phyloP scores from a whole-genome alignment of 1,140 invertebrate genomes.

The Drosophila arawakana region DNA sequence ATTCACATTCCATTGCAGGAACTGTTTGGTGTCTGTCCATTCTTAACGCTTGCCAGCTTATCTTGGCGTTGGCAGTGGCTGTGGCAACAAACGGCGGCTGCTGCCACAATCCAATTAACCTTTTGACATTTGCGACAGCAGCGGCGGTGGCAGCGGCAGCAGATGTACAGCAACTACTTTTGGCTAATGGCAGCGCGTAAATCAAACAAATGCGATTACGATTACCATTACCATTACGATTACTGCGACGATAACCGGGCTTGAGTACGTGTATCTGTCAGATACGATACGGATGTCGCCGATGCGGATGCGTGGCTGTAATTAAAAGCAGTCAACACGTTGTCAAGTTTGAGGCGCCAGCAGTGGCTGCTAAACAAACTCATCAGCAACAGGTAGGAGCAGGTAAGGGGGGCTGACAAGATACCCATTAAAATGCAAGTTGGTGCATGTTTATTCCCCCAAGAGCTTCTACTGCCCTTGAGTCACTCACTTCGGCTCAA shows the following conservation, averaged over 20 bases:
- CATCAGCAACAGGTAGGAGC: neutral
- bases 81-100: neutral
- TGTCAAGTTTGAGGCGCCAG: slow-evolving; percentile 21
- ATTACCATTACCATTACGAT: slow-evolving; percentile 1
- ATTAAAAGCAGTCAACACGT: slow-evolving; percentile 16
- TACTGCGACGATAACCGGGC: no score
- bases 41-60: slow-evolving; percentile 20
- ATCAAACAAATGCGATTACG: slow-evolving; percentile 29
- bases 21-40: slow-evolving; percentile 1
- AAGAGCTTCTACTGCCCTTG: no score
- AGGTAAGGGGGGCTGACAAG: no score
- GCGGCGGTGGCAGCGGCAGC: slow-evolving; percentile 21
- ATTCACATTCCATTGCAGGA: slow-evolving; percentile 40
- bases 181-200: slow-evolving; percentile 51
- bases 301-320: slow-evolving; percentile 14
- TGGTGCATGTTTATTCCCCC: no score
- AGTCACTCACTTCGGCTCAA: no score
- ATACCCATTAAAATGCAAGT: no score
- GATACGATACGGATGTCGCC: slow-evolving; percentile 5
- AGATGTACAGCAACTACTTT: slow-evolving; percentile 32
- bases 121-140: slow-evolving; percentile 48
- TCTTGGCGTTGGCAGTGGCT: slow-evolving; percentile 6
- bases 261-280: slow-evolving; percentile 1
- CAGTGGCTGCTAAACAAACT: slow-evolving; percentile 6
- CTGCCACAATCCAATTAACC: slow-evolving; percentile 57